Evolutionary conservation across 1,140 invertebrate genomes (phyloP), one percentile per base, ranked within the genome.

Genomic region (Bemisia tabaci): DNA sequence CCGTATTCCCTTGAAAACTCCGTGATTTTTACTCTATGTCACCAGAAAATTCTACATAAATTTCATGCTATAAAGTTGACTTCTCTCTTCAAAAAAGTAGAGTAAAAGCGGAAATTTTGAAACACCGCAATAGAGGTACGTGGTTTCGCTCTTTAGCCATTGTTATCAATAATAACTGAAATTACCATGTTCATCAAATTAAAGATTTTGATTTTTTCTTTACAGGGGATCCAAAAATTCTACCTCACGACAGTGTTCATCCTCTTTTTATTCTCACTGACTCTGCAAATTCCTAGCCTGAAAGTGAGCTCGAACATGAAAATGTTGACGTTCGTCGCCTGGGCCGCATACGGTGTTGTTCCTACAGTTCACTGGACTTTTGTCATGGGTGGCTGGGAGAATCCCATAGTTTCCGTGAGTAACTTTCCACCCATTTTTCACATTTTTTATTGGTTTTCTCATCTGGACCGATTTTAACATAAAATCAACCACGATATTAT

Each of bases 311-410:
- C 85, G 25, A 82, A 86, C 66, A 78, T 87, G 2, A 91, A 91
- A 77, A 85, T 94, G 73, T 74, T 85, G 21, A 85, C 94, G 23
- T 94, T 95, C 75, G 85, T 92, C 66, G 81, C 82, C 2, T 93
- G 95, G 86, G 92, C 89, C 1, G 85, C 84, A 21, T 97, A 95
- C 75, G 94, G 94, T 22, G 84, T 97, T 0, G 78, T 96, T 67
- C 95, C 95, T 12, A 91, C 94, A 1, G 77, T 91, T 25, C 95
- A 97, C 74, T 98, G 94, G 94, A 85, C 89, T 0, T 79, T 88
- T 61, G 83, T 87, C 2, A 93, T 94, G 87, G 92, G 93, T 23
- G 93, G 94, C 1, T 83, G 92, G 71, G 84, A 87, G 58, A 87
- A 91, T 74, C 86, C 88, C 26, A 84, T 95, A 76, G 92, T 97